Percentiles rank a stretch among this genome's conserved stretches.
phyloP scores from a whole-genome alignment of 2,888 invertebrate species.

The Patella ulyssiponensis region DNA sequence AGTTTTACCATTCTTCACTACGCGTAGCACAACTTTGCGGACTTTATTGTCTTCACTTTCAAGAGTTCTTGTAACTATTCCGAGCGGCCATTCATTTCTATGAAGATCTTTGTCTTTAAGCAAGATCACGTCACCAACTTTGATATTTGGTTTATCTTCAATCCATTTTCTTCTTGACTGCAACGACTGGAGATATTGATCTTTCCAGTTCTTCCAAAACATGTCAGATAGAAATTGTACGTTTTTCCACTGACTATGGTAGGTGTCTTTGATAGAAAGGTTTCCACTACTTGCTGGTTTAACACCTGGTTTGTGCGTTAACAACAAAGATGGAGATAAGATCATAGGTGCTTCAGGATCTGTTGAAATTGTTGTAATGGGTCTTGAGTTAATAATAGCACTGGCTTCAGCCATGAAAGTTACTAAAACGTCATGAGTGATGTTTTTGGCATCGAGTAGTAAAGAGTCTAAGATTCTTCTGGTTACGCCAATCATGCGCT shows the following conservation, averaged over 20 bases:
- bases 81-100: slow-evolving; percentile 4
- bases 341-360: neutral
- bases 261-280: neutral
- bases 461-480: slow-evolving; percentile 39
- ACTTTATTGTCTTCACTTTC: neutral
- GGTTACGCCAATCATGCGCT: slow-evolving; percentile 36
- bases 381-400: slow-evolving; percentile 37
- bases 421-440: slow-evolving; percentile 37
- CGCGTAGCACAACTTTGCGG: neutral
- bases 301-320: neutral
- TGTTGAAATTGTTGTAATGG: slow-evolving; percentile 8
- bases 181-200: neutral
- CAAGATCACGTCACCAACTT: neutral
- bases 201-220: neutral
- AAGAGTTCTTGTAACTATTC: neutral
- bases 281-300: neutral
- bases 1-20: neutral
- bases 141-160: neutral
- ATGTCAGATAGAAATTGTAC: neutral
- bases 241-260: neutral
- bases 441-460: slow-evolving; percentile 15
- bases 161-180: neutral
- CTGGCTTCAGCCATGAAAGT: slow-evolving; percentile 38
- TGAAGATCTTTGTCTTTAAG: neutral
- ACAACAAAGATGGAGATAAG: neutral